Evolutionary conservation across 2,797 vertebrate genomes (phyloP).

Genomic region (Holocentrus rufus): DNA sequence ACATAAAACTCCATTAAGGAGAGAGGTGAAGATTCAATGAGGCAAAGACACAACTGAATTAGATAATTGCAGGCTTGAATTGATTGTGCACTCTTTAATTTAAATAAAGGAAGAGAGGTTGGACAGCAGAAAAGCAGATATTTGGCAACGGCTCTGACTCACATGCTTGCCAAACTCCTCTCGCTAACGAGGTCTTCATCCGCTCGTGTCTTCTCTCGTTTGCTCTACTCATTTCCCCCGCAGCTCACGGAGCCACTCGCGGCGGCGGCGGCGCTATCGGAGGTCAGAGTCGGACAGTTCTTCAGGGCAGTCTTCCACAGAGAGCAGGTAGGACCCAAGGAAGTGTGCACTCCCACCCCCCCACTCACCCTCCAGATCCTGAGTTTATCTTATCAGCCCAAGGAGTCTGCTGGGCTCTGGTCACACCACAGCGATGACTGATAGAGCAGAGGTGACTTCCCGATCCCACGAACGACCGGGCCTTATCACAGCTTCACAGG

Average conservation of each 20-base stretch:
- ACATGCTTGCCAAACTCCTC: too few species aligned
- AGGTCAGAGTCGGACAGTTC: conserved; percentile 86
- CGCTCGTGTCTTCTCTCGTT: conserved; percentile 32
- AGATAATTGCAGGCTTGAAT: not conserved
- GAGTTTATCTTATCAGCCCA: conserved; percentile 69
- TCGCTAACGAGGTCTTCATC: conserved; percentile 27
- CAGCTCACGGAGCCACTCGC: conserved; percentile 87
- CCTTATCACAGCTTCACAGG: conserved; percentile 76
- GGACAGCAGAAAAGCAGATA: too few species aligned
- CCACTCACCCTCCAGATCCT: conserved; percentile 3
- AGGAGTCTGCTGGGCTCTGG: conserved; percentile 61
- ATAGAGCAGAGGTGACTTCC: conserved; percentile 79
- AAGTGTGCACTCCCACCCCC: not conserved
- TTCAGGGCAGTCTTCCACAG: conserved; percentile 82
- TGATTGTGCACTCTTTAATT: not conserved
- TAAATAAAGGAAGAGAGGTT: not conserved
- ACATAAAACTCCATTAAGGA: not conserved
- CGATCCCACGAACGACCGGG: conserved; percentile 45
- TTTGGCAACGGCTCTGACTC: too few species aligned
- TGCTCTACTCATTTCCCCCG: conserved; percentile 49
- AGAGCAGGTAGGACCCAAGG: conserved; percentile 85
- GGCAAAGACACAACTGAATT: too few species aligned
- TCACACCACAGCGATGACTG: conserved; percentile 74
- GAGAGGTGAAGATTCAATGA: not conserved
- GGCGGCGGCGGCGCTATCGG: conserved; percentile 79